Base-by-base conservation (phyloP, 2,113 vertebrate species). In the Oreochromis tanganicae region DNA sequence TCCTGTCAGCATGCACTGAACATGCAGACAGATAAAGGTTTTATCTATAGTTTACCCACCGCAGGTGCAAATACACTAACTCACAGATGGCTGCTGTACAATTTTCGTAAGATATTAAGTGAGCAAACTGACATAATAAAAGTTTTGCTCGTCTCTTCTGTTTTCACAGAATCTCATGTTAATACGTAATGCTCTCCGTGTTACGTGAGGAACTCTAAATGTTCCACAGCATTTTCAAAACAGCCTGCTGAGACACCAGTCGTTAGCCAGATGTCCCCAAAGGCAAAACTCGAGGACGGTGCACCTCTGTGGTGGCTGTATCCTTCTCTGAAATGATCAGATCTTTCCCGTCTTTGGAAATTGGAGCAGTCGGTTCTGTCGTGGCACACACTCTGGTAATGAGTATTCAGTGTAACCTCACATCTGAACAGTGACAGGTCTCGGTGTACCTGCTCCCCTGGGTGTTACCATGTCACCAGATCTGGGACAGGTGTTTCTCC, bases 91-190 rank as follows among this genome's bases (percentile, higher is more conserved):
- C 81, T 36, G 21, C 56, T 46, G 34, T 50, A 55, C 73, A 71
- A 84, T 81, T 7, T 5, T 88, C 59, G 8, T 63, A 81, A 85
- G 32, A 89, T 24, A 66, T 48, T 54, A 85, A 91, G 84, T 48
- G 21, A 80, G 82, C 75, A 82, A 89, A 87, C 56, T 88, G 80
- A 90, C 75, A 75, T 9, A 89, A 88, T 73, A 78, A 46, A 78
- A 80, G 57, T 82, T 89, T 84, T 91, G 48, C 73, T 83, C 71
- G 73, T 80, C 63, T 41, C 50, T n/a, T 36, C 73, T 36, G 34
- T 48, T 32, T 21, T 68, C 82, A 75, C 24, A 29, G 9, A 1
- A 6, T 57, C 38, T 46, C 75, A 68, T 87, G 68, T 73, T 82
- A 88, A 78, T 84, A 83, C 54, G 17, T 36, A 34, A 27, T 8